Conservation (phyloP, 2,797 vertebrate species). For the Thaleichthys pacificus region DNA sequence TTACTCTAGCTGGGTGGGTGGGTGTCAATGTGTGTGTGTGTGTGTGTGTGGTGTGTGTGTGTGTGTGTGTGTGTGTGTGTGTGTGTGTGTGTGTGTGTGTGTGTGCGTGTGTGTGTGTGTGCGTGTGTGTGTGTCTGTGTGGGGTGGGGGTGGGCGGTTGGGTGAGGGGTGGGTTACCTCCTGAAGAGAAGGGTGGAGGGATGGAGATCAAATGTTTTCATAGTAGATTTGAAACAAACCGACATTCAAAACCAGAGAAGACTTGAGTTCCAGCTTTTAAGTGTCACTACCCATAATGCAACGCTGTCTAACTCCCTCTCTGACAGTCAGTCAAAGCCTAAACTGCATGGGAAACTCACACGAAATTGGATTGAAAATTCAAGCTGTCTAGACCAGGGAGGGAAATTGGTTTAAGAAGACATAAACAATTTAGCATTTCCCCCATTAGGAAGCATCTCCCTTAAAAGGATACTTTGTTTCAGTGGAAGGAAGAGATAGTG, state of each 20-base stretch:
- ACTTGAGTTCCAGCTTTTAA: neutral
- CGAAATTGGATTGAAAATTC: constrained; percentile 45
- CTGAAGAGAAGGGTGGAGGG: neutral
- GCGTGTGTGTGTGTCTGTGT: too few relatives aligned
- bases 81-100: too few relatives aligned
- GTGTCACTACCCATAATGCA: neutral
- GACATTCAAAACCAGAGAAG: constrained; percentile 3
- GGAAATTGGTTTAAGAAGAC: constrained; percentile 55
- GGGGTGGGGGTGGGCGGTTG: neutral
- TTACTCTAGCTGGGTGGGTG: constrained; percentile 24
- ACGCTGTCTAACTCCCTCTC: neutral
- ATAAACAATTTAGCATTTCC: constrained; percentile 36
- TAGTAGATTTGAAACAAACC: neutral
- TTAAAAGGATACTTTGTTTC: constrained; percentile 29
- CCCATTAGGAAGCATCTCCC: constrained; percentile 40
- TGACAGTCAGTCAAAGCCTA: neutral
- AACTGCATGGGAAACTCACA: constrained; percentile 37
- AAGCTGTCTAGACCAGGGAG: constrained; percentile 51
- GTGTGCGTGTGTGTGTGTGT: too few relatives aligned
- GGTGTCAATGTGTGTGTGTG: too few relatives aligned
- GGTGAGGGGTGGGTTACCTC: neutral
- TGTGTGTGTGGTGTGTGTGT: too few relatives aligned
- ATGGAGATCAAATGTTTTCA: constrained; percentile 4
- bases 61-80: too few relatives aligned
- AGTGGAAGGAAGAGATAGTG: constrained; percentile 20